Conservation (phyloP, 2,888 invertebrate species). For the Tridacna gigas region DNA sequence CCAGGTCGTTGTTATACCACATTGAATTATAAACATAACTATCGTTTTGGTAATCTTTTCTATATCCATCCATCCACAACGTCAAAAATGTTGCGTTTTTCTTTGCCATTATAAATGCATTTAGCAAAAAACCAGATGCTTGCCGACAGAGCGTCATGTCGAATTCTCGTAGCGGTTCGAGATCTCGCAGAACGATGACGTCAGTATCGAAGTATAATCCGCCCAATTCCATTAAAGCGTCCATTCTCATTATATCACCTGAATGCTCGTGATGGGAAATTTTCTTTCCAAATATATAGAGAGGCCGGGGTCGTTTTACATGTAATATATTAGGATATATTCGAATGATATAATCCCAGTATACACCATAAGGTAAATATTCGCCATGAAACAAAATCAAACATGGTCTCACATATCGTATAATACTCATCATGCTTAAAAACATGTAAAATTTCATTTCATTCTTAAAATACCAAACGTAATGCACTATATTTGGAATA, state of each 20-base stretch:
- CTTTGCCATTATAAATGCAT: slow-evolving; percentile 31
- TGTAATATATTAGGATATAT: slow-evolving; percentile 18
- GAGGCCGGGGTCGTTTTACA: slow-evolving; percentile 36
- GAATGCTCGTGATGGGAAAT: slow-evolving; percentile 62
- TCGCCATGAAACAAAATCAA: slow-evolving; percentile 15
- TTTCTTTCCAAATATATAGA: slow-evolving; percentile 53
- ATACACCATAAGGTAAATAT: slow-evolving; percentile 9
- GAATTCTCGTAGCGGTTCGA: slow-evolving; percentile 19
- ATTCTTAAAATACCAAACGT: slow-evolving; percentile 22
- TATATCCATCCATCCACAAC: slow-evolving; percentile 33
- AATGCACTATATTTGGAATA: slow-evolving; percentile 12
- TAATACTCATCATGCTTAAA: slow-evolving; percentile 15
- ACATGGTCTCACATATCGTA: slow-evolving; percentile 6
- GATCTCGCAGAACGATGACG: slow-evolving; percentile 15
- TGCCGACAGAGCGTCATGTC: slow-evolving; percentile 24
- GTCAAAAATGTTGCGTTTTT: slow-evolving; percentile 23
- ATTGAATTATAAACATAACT: slow-evolving; percentile 24
- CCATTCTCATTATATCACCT: slow-evolving; percentile 66
- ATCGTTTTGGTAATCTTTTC: slow-evolving; percentile 16
- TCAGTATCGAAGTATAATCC: slow-evolving; percentile 35
- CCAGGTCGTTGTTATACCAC: slow-evolving; percentile 17
- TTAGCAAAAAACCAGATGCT: slow-evolving; percentile 7
- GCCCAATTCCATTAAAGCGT: slow-evolving; percentile 32
- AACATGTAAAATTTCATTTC: slow-evolving; percentile 25
- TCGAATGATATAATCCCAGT: slow-evolving; percentile 6